A percentile compares a stretch with the other conserved stretches of the same genome.
These are phyloP conservation scores for Lissocephala sabroskyi DNA, from an alignment of 2,888 invertebrate genomes.

Conservation along the genomic window DNA sequence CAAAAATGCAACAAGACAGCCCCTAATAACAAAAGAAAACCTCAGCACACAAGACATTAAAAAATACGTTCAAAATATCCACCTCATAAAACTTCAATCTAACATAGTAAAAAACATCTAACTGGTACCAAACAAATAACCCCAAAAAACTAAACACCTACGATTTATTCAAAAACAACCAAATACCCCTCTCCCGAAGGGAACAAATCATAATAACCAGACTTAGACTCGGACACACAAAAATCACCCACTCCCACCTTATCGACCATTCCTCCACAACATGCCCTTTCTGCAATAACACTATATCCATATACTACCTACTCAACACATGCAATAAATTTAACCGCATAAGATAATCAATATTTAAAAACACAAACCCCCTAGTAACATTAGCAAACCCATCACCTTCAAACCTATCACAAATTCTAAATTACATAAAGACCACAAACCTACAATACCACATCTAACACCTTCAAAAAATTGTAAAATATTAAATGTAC, in stretches of 20 bases:
- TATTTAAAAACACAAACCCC: neutral
- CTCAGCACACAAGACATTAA: constrained; percentile 2
- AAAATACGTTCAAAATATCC: constrained; percentile 8
- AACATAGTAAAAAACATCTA: constrained; percentile 3
- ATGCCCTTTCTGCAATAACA: constrained; percentile 6
- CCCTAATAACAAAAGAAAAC: constrained; percentile 4
- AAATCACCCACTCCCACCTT: constrained; percentile 7
- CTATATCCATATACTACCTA: constrained; percentile 4
- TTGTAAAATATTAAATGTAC: neutral
- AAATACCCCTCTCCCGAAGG: neutral
- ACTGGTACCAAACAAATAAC: constrained; percentile 4
- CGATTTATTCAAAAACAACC: constrained; percentile 2
- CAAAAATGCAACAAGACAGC: neutral
- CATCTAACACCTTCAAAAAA: neutral
- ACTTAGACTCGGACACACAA: constrained; percentile 11
- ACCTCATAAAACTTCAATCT: constrained; percentile 3
- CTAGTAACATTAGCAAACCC: neutral
- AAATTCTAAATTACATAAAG: neutral
- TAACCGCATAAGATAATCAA: neutral
- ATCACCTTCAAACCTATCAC: neutral
- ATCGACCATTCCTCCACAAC: neutral
- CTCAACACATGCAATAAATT: neutral
- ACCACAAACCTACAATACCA: neutral
- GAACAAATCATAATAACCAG: constrained; percentile 9
- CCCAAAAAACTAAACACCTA: constrained; percentile 1